A percentile compares a stretch with the other conserved stretches of the same genome.
These are phyloP conservation scores for Acromyrmex charruanus DNA, from an alignment of 1,140 invertebrate species.

Conservation along the genomic window DNA sequence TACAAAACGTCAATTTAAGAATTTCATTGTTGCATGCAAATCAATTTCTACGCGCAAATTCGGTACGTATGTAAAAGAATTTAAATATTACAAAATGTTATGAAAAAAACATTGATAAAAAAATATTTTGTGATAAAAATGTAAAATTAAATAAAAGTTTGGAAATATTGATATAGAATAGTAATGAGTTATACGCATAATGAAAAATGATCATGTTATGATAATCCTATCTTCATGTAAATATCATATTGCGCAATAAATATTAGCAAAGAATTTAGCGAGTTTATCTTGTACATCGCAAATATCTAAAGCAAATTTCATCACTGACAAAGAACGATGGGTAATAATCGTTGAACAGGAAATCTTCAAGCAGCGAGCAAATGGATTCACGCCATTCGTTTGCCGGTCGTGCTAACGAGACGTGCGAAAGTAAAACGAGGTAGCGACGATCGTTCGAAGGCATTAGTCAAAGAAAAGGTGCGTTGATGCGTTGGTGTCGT, in stretches of 20 bases:
- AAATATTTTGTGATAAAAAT: background rate
- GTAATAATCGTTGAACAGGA: conserved; percentile 6
- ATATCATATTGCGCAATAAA: background rate
- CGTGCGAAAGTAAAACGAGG: conserved; percentile 59
- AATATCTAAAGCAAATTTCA: conserved; percentile 17
- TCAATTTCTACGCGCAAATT: background rate
- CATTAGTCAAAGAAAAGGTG: conserved; percentile 71
- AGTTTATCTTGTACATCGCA: conserved; percentile 19
- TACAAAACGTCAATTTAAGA: conserved; percentile 46
- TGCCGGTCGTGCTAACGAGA: conserved; percentile 62
- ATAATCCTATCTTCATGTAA: background rate
- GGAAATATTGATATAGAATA: background rate
- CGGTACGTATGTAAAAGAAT: background rate
- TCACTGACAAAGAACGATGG: conserved; percentile 37
- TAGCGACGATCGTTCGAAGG: conserved; percentile 47
- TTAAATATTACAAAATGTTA: background rate
- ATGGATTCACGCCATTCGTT: conserved; percentile 50
- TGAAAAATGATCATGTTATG: background rate
- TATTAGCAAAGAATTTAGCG: background rate
- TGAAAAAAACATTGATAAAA: too few species aligned
- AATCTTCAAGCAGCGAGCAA: conserved; percentile 45
- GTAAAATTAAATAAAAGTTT: background rate
- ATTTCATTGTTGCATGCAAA: background rate
- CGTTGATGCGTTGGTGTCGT: conserved; percentile 66
- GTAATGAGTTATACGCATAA: background rate